Evolutionary conservation across 2,797 vertebrate genomes (phyloP).

Genomic region (Malurus splendens): DNA sequence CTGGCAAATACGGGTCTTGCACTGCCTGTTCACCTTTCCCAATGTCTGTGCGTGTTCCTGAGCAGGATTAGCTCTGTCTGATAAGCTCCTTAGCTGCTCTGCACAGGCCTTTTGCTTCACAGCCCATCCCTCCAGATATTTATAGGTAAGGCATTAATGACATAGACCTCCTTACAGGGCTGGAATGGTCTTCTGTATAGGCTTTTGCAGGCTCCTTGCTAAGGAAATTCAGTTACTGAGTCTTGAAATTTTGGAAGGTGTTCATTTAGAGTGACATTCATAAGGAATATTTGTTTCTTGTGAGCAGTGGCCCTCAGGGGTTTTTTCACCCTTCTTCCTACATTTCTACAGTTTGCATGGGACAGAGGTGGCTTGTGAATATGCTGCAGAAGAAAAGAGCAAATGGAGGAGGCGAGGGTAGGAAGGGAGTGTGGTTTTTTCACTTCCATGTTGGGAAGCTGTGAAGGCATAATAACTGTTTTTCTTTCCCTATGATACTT

Average conservation of each 20-base stretch:
- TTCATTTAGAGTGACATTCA: neutral
- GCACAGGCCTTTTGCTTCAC: constrained; percentile 19
- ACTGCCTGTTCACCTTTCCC: constrained; percentile 25
- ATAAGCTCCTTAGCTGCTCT: constrained; percentile 59
- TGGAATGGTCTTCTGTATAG: neutral
- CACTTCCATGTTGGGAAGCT: neutral
- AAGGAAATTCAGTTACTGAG: neutral
- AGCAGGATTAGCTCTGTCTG: constrained; percentile 36
- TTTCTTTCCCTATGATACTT: neutral
- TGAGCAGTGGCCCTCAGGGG: neutral
- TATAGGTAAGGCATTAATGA: constrained; percentile 40
- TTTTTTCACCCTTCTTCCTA: neutral
- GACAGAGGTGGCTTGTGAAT: neutral
- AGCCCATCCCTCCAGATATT: constrained; percentile 32
- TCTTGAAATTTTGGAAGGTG: neutral
- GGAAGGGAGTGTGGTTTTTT: neutral
- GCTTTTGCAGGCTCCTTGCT: neutral
- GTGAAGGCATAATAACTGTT: neutral
- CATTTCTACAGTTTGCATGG: rapidly evolving
- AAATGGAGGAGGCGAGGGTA: neutral
- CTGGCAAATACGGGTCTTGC: neutral
- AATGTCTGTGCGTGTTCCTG: neutral
- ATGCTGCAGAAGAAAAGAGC: neutral
- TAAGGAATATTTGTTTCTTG: neutral
- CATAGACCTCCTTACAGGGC: neutral